Percentiles rank a stretch among this genome's conserved stretches.
Conservation (phyloP, 2,797 vertebrate genomes). For the Myiothlypis coronata region DNA sequence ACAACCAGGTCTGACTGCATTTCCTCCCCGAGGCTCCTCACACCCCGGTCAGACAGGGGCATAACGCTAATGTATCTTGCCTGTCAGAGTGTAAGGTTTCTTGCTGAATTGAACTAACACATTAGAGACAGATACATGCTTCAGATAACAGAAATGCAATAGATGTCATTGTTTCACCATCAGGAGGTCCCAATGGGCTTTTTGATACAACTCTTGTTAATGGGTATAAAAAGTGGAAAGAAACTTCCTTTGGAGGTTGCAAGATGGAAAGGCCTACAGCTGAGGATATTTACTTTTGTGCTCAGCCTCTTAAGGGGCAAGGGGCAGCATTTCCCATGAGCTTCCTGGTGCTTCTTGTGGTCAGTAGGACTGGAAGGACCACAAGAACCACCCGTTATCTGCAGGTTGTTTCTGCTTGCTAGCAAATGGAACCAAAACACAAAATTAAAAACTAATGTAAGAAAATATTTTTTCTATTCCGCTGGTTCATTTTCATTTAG, state of each 20-base stretch:
- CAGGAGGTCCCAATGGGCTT: background rate
- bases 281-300: background rate
- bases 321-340: background rate
- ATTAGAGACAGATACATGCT: background rate
- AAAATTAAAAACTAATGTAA: background rate
- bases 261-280: background rate
- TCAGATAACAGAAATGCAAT: background rate
- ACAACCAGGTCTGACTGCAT: fast-evolving
- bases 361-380: background rate
- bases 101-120: background rate
- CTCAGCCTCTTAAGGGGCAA: background rate
- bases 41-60: background rate
- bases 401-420: background rate
- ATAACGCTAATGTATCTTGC: fast-evolving
- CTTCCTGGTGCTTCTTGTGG: background rate
- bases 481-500: background rate
- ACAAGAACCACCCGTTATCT: background rate
- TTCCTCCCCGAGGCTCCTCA: background rate
- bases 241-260: background rate
- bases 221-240: background rate
- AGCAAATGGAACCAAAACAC: background rate
- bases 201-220: background rate
- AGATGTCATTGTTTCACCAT: fast-evolving
- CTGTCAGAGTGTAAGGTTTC: background rate
- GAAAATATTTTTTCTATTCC: background rate